Base-by-base conservation (phyloP, 2,113 vertebrate genomes). In the Phyllopteryx taeniolatus region DNA sequence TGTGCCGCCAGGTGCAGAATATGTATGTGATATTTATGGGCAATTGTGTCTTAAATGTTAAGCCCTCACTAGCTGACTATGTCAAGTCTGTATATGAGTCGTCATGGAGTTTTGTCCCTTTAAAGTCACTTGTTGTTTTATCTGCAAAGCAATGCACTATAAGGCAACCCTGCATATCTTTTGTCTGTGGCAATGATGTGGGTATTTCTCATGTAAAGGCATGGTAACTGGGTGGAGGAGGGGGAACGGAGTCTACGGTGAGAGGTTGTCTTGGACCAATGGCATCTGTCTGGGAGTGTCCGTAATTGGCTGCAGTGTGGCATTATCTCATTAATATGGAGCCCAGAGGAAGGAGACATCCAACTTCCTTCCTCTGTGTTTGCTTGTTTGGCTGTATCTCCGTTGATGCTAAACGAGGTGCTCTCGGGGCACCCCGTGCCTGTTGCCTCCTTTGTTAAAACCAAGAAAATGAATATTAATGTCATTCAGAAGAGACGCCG, bases 291-390 rank as follows among this genome's bases (percentile, higher is more conserved):
- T 90, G 84, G 79, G 83, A 89, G 86, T 90, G 89, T 87, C 86
- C 91, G 83, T 93, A 92, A 93, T 93, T 93, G 92, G 87, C 88
- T 88, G 80, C 84, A 84, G 82, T 85, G 85, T 90, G 87, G 80
- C 77, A 8, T 75, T 79, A 76, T 86, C 91, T 92, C 88, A 91
- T 92, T 92, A 93, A 89, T 92, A 91, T 90, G 87, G 85, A 87
- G 86, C 91, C 90, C 90, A 88, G 83, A 90, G 91, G 90, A 91
- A 91, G 86, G 88, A 92, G 88, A 89, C 83, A 75, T 83, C 80
- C 85, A 85, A 83, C 87, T 87, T 91, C 89, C 78, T 87, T 81
- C 88, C 86, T 87, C 82, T 88, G 85, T 86, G 86, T 92, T 90
- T 89, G 85, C 83, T 87, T 91, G 88, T 92, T 91, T 91, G 88